A percentile compares a stretch with the other conserved stretches of the same genome.
These are phyloP conservation scores for Taeniopygia guttata DNA, from an alignment of 2,797 vertebrate genomes.

Conservation along the genomic window DNA sequence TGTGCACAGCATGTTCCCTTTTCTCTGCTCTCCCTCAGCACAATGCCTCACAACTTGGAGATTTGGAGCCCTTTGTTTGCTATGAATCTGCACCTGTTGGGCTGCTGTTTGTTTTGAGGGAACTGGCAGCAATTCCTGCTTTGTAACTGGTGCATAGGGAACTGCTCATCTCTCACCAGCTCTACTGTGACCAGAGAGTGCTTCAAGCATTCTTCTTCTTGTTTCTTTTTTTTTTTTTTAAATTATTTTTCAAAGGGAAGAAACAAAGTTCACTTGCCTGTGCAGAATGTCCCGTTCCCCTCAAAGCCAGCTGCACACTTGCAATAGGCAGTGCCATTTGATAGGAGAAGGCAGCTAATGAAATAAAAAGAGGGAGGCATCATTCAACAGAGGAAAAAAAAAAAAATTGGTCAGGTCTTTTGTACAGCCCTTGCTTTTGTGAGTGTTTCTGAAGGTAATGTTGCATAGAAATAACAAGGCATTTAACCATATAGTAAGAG, in stretches of 20 bases:
- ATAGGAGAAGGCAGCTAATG: conserved; percentile 79
- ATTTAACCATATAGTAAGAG: background rate
- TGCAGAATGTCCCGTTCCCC: conserved; percentile 88
- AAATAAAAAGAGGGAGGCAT: background rate
- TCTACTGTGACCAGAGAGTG: background rate
- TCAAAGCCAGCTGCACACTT: conserved; percentile 87
- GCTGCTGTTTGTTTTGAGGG: background rate
- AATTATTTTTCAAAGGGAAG: background rate
- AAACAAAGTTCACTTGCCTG: conserved; percentile 75
- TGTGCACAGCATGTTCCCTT: background rate
- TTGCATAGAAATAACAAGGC: background rate
- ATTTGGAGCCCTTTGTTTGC: background rate
- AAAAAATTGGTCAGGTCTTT: background rate
- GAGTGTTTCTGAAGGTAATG: background rate
- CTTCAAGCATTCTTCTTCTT: background rate
- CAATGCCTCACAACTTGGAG: background rate
- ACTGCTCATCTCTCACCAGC: background rate
- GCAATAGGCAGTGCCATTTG: conserved; percentile 74
- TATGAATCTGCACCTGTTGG: background rate
- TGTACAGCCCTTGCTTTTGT: background rate
- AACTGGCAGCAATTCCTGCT: background rate
- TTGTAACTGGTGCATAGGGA: background rate
- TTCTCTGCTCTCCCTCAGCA: background rate
- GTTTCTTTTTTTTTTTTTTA: rapidly evolving
- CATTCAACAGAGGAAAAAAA: background rate